phyloP scores from a whole-genome alignment of 2,888 invertebrate genomes.

The Gandaritis pyraliata region DNA sequence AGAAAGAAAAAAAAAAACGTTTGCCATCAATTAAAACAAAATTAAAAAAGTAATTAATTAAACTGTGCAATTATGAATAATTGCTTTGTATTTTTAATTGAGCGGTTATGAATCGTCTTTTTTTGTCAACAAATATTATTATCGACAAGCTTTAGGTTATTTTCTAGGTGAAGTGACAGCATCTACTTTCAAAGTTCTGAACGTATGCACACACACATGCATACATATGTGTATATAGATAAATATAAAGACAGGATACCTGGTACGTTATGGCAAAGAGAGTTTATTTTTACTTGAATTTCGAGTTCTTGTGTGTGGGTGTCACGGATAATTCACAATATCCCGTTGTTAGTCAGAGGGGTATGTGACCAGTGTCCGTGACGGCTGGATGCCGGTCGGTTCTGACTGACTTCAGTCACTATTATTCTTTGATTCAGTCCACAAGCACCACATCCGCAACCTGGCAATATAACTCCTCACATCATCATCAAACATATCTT shows the following conservation, averaged over 20 bases:
- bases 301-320: constrained; percentile 54
- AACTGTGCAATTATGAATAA: constrained; percentile 40
- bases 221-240: too few species aligned
- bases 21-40: constrained; percentile 3
- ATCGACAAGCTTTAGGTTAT: neutral
- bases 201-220: neutral
- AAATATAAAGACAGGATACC: neutral
- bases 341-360: constrained; percentile 74
- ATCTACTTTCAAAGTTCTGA: neutral
- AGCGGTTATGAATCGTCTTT: constrained; percentile 31
- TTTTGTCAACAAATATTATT: constrained; percentile 22
- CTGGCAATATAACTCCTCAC: constrained; percentile 26
- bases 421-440: constrained; percentile 21
- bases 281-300: constrained; percentile 31
- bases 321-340: constrained; percentile 77
- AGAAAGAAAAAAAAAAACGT: neutral
- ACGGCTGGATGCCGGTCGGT: constrained; percentile 56
- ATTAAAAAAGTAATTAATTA: constrained; percentile 28
- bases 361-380: constrained; percentile 66
- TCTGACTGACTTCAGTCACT: constrained; percentile 51
- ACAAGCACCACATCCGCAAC: constrained; percentile 6
- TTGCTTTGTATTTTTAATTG: constrained; percentile 40
- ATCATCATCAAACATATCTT: constrained; percentile 5
- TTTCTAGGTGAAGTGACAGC: too few species aligned
- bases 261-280: constrained; percentile 1